phyloP scores from a whole-genome alignment of 2,888 invertebrate genomes.

The Temnothorax rugatulus region DNA sequence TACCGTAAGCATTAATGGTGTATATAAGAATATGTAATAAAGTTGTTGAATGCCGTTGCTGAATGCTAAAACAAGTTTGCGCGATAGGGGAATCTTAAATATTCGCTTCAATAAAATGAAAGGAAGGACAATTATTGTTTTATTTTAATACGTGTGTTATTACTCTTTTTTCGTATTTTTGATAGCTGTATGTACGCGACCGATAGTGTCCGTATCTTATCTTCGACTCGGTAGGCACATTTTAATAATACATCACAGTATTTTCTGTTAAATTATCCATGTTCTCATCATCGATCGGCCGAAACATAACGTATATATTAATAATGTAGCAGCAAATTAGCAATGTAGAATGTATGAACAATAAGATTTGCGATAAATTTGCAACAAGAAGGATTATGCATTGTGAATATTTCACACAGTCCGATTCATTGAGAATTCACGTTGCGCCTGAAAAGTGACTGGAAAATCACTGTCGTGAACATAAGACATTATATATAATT shows the following conservation, averaged over 20 bases:
- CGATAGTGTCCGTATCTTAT: constrained; percentile 27
- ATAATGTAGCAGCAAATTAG: neutral
- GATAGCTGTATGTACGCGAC: neutral
- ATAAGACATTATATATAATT: neutral
- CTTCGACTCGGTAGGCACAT: neutral
- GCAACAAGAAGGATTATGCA: neutral
- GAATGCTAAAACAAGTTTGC: neutral
- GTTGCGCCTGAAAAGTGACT: neutral
- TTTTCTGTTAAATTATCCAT: neutral
- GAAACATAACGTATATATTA: neutral
- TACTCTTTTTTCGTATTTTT: neutral
- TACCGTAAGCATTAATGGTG: neutral
- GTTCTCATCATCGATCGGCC: neutral
- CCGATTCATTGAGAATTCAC: neutral
- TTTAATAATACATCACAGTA: neutral
- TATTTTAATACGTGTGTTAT: neutral
- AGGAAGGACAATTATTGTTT: neutral
- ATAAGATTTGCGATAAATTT: neutral
- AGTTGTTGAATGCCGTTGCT: neutral
- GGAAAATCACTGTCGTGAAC: neutral
- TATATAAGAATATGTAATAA: neutral
- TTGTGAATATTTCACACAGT: neutral
- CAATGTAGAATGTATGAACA: neutral
- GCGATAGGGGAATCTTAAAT: neutral
- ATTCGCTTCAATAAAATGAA: neutral